These are phyloP conservation scores for Prietella phreatophila DNA, from an alignment of 2,113 vertebrate genomes.

Conservation along the genomic window DNA sequence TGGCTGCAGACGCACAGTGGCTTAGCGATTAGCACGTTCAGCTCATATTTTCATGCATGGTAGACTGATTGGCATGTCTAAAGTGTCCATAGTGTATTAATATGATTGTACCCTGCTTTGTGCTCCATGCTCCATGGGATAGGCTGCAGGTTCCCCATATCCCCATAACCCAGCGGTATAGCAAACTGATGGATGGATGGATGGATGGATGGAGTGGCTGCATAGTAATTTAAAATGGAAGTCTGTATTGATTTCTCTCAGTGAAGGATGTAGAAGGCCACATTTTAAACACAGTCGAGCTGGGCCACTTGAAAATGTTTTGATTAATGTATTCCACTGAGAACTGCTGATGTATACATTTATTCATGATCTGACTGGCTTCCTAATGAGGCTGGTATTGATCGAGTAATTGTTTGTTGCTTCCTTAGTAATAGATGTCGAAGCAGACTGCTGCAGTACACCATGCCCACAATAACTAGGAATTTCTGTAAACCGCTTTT, in stretches of 20 bases:
- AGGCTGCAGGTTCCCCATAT: too few species aligned
- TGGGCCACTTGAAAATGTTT: not conserved
- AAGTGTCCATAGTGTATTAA: too few species aligned
- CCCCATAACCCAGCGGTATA: too few species aligned
- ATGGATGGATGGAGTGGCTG: too few species aligned
- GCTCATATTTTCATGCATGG: too few species aligned
- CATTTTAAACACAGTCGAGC: constrained; percentile 16
- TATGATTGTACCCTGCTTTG: too few species aligned
- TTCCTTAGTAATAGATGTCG: not conserved
- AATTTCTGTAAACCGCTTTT: not conserved
- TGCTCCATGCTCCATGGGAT: too few species aligned
- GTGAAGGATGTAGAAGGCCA: not conserved
- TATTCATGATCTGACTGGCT: constrained; percentile 33
- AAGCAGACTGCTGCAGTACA: not conserved
- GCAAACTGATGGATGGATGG: too few species aligned
- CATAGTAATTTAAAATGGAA: constrained; percentile 9
- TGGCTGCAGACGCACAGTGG: too few species aligned
- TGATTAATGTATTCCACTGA: not conserved
- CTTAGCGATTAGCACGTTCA: too few species aligned
- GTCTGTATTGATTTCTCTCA: constrained; percentile 16
- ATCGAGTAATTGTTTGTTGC: constrained; percentile 23
- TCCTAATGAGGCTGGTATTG: constrained; percentile 4
- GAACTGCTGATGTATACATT: not conserved
- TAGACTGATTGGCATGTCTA: too few species aligned
- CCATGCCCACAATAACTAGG: not conserved